A percentile compares a stretch with the other conserved stretches of the same genome.
These are phyloP conservation scores for Cephalopholis sonnerati DNA, from an alignment of 2,113 vertebrate genomes.

Conservation along the genomic window DNA sequence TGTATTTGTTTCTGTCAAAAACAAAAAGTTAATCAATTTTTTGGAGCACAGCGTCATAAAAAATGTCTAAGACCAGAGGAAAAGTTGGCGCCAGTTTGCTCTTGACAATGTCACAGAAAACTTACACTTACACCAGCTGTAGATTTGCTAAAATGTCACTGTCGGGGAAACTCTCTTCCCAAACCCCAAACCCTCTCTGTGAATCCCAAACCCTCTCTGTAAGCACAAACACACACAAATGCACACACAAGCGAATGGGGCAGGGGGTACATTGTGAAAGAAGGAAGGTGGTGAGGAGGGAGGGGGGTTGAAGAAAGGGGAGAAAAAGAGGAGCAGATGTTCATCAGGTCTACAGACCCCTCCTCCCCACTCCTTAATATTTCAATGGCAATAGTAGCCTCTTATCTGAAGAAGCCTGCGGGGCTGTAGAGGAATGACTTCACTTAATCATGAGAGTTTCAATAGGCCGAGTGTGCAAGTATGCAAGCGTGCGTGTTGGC, in stretches of 20 bases:
- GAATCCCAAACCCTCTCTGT: conserved; percentile 30
- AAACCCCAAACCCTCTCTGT: conserved; percentile 11
- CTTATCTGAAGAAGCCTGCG: conserved; percentile 72
- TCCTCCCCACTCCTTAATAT: conserved; percentile 61
- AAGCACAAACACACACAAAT: conserved; percentile 30
- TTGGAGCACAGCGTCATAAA: not conserved
- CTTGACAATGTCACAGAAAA: not conserved
- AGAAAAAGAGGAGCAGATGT: conserved; percentile 76
- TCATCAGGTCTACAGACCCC: conserved; percentile 69
- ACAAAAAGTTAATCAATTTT: not conserved
- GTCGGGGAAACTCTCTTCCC: conserved; percentile 1
- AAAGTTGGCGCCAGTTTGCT: not conserved
- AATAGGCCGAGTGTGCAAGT: conserved; percentile 35
- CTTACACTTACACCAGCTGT: not conserved
- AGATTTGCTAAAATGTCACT: not conserved
- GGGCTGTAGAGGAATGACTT: conserved; percentile 74
- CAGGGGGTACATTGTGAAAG: conserved; percentile 55
- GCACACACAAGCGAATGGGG: conserved; percentile 28
- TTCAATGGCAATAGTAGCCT: conserved; percentile 74
- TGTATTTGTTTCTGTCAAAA: not conserved
- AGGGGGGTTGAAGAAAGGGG: conserved; percentile 32
- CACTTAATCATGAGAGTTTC: conserved; percentile 62
- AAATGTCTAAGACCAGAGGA: not conserved
- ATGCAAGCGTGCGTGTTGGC: not conserved
- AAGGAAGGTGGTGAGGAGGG: conserved; percentile 16